These are phyloP conservation scores for Enteromius paludinosus DNA, from an alignment of 2,797 vertebrate genomes.

Conservation along the genomic window DNA sequence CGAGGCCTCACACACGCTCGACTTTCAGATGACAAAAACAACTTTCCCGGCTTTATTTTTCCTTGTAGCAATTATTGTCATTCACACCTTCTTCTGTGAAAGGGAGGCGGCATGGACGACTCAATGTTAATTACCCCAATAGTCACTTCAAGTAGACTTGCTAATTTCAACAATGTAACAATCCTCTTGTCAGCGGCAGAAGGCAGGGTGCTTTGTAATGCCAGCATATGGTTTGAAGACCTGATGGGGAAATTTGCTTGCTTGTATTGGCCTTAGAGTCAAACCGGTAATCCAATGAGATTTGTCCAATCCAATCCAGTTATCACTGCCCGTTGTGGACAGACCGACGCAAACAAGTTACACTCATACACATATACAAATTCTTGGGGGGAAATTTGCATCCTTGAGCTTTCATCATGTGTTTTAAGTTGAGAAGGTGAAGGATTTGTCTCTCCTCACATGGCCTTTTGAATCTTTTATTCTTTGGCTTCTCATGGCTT, in stretches of 20 bases:
- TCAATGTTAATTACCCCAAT: constrained; percentile 78
- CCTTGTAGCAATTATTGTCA: constrained; percentile 77
- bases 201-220: constrained; percentile 69
- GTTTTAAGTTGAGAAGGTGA: constrained; percentile 36
- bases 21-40: constrained; percentile 64
- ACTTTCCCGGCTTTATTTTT: constrained; percentile 74
- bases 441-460: constrained; percentile 35
- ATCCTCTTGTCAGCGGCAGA: constrained; percentile 72
- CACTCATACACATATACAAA: constrained; percentile 58
- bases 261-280: constrained; percentile 78
- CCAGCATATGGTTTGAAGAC: constrained; percentile 75
- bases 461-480: constrained; percentile 38
- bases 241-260: constrained; percentile 68
- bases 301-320: constrained; percentile 70
- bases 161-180: constrained; percentile 73
- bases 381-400: not conserved
- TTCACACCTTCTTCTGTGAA: constrained; percentile 61
- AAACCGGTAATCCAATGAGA: constrained; percentile 75
- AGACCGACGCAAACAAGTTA: constrained; percentile 58
- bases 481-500: constrained; percentile 19
- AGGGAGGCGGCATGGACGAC: constrained; percentile 68
- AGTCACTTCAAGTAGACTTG: constrained; percentile 72
- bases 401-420: constrained; percentile 29
- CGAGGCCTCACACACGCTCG: constrained; percentile 53
- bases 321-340: constrained; percentile 63